Evolutionary conservation across 2,113 vertebrate species (phyloP).

Genomic region (Halcyon malimbica): DNA sequence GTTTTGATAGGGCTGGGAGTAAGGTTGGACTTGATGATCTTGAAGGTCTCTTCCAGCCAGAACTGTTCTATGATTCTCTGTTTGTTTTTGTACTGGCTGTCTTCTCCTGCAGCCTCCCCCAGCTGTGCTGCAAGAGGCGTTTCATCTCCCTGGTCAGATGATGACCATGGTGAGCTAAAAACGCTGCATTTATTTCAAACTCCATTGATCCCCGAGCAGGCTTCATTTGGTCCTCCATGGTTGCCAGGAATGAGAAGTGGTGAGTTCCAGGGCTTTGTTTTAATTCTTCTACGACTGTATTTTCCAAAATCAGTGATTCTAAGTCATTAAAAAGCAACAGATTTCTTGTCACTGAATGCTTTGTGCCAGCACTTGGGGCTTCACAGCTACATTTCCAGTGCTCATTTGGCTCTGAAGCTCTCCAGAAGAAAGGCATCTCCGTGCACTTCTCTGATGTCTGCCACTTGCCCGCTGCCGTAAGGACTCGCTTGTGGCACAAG

Average conservation of each 20-base stretch:
- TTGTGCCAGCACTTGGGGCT: background rate
- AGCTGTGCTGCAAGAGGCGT: background rate
- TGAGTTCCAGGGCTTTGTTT: slow-evolving; percentile 3
- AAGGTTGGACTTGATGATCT: too few species aligned
- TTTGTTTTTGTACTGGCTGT: background rate
- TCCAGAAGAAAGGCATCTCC: background rate
- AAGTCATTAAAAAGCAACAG: slow-evolving; percentile 28
- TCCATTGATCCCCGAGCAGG: background rate
- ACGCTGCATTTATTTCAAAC: background rate
- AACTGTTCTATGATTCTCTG: too few species aligned
- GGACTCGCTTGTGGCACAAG: background rate
- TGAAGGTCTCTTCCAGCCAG: too few species aligned
- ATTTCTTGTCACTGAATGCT: background rate
- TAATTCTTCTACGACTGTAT: background rate
- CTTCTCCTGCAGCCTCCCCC: background rate
- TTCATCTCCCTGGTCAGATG: background rate
- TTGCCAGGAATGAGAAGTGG: background rate
- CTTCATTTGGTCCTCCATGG: background rate
- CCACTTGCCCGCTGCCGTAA: fast-evolving
- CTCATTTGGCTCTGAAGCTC: background rate
- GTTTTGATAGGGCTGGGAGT: too few species aligned
- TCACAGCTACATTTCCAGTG: background rate
- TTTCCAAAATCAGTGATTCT: slow-evolving; percentile 26
- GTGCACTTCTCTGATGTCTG: background rate
- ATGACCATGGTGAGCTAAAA: background rate